Evolutionary conservation across 2,888 invertebrate species (phyloP), one percentile per base, ranked within the genome.

Genomic region (Masnerella sp.): DNA sequence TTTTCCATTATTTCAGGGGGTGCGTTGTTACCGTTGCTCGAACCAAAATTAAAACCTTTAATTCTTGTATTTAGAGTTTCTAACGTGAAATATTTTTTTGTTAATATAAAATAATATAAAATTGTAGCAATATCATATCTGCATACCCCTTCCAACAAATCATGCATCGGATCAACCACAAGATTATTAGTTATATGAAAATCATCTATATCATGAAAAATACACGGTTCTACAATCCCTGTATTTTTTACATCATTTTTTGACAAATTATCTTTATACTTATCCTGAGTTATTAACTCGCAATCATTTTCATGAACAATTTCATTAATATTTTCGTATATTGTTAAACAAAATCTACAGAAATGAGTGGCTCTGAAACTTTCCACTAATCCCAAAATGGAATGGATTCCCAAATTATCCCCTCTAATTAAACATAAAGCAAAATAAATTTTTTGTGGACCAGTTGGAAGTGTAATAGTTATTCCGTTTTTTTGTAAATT

Each of bases 301-400:
- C 36, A 36, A n/a, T 36, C n/a, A 8, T 14, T 36, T 4, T 36
- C 36, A 5, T 36, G 11, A 14, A 36, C 4, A 36, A 36, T 12
- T 12, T 11, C 14, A 7, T 42, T 28, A 17, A 43, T 11, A 12
- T 52, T 15, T 32, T 71, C 49, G 5, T 40, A 18, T 36, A 45
- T 18, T 7, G 59, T 68, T 25, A 51, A 30, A 30, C 73, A 73
- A 20, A 52, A 52, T 15, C 68, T 22, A 56, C 68, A 36, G 14
- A 11, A 36, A 14, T 8, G 3, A 36, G 11, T 36, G 2, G 36
- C 14, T 14, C 36, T 36, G 8, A 36, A 36, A 36, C 36, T 36
- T 12, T 36, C 36, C 11, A 36, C 8, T 2, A 36, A 14, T 4
- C 36, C 36, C 5, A 36, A 12, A 2, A 36, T 8, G 14, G 14